Evolutionary conservation across 23 tunicate species (phyloP), one percentile per base, ranked within the genome.

Genomic region (Diplosoma virens): DNA sequence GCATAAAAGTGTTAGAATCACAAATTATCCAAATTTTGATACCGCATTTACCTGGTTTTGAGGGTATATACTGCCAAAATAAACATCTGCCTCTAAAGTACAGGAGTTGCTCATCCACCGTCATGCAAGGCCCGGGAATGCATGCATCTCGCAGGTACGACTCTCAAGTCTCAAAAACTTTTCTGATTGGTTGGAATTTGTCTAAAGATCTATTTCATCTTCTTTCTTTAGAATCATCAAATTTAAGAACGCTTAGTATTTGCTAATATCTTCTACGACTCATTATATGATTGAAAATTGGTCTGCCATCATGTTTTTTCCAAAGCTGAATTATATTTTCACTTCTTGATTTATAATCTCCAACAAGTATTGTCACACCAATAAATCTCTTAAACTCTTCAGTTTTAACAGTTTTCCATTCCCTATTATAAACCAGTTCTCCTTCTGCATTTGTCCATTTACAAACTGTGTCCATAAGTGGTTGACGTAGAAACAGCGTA

Each of bases 11-110:
- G 61, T 72, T 48, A 37, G 78, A 34, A 11, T 72, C 78, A 26
- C 78, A 72, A 3, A 72, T 72, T 48, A 61, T 37, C 78, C 78
- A 72, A 72, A 72, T 72, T 47, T 72, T 72, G 27, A 72, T 72
- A 7, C 78, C 78, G 30, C 48, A 72, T 33, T 72, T 72, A 25
- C 34, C 78, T 3, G 47, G 78, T 47, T 72, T 72, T 27, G 61
- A 72, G 9, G 61, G 78, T 25, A 72, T 72, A 37, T 72, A 72
- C 34, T 48, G 78, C 61, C 60, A 35, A 50, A 72, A 72, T 6
- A 35, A 36, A 22, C 78, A 72, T 72, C 78, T 47, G 27, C 61
- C 78, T 72, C 78, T 47, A 22, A 47, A 72, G 30, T 61, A 72
- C 6, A 72, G n/a, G 2, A 47, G 34, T 50, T 72, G 78, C 22